A percentile compares a stretch with the other conserved stretches of the same genome.
Evolutionary conservation across 1,140 invertebrate species (phyloP).

Genomic region (Grapholita molesta): DNA sequence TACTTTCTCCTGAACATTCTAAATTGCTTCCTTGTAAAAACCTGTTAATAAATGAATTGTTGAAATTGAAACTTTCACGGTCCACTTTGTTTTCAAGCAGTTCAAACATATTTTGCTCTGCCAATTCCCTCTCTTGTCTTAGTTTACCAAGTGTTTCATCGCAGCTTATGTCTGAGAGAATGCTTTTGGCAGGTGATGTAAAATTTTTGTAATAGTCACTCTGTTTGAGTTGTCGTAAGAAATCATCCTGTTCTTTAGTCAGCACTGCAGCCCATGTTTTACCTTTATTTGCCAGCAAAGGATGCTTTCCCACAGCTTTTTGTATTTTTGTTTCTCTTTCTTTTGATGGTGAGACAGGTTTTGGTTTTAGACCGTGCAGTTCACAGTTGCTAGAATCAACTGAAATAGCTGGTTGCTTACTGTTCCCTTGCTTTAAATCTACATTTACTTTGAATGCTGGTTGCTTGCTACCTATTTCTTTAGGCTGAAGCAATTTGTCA

Average conservation of each 20-base stretch:
- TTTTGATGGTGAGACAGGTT: slow-evolving; percentile 20
- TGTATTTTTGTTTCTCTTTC: slow-evolving; percentile 16
- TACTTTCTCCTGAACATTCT: slow-evolving; percentile 68
- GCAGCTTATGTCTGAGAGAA: slow-evolving; percentile 57
- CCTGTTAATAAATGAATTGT: slow-evolving; percentile 81
- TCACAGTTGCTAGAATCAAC: slow-evolving; percentile 18
- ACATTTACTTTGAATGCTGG: background rate
- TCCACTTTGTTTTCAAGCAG: slow-evolving; percentile 83
- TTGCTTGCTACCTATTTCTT: background rate
- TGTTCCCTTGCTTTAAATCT: background rate
- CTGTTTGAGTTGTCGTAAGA: slow-evolving; percentile 63
- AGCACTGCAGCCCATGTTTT: slow-evolving; percentile 67
- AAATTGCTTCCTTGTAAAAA: slow-evolving; percentile 70
- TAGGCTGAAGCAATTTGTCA: background rate
- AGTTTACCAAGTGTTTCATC: slow-evolving; percentile 63
- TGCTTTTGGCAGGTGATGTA: slow-evolving; percentile 51
- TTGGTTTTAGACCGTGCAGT: slow-evolving; percentile 24
- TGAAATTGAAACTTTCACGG: slow-evolving; percentile 85
- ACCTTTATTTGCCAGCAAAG: slow-evolving; percentile 35
- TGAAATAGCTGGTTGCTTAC: background rate
- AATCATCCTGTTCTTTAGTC: slow-evolving; percentile 70
- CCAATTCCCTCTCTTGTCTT: slow-evolving; percentile 74
- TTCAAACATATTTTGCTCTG: slow-evolving; percentile 85
- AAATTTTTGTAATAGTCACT: slow-evolving; percentile 67
- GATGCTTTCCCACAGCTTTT: slow-evolving; percentile 36